A percentile compares a stretch with the other conserved stretches of the same genome.
Conservation (phyloP, 30 jellyfish, hydroid and myxozoan genomes). For the Turritopsis dohrnii region DNA sequence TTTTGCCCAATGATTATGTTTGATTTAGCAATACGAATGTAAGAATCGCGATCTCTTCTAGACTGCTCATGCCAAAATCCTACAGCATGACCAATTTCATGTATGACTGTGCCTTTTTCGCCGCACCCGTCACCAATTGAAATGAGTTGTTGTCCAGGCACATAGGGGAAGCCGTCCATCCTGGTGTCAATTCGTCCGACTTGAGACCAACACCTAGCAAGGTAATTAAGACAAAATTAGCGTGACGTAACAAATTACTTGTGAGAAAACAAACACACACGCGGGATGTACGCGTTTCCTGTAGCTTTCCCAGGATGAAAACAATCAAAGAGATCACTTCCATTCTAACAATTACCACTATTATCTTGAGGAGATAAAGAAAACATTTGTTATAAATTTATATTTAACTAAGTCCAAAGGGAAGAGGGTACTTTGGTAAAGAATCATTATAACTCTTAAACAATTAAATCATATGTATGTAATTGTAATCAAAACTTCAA, state of each 20-base stretch:
- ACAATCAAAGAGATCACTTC: neutral
- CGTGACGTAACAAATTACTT: neutral
- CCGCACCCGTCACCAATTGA: conserved; percentile 79
- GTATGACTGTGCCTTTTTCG: conserved; percentile 68
- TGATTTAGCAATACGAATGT: conserved; percentile 44
- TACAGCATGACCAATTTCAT: conserved; percentile 96
- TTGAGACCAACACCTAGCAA: conserved; percentile 76
- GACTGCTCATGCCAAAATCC: conserved; percentile 96
- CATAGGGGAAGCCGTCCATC: neutral
- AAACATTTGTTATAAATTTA: neutral
- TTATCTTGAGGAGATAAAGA: neutral
- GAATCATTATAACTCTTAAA: neutral
- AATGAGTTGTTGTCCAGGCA: conserved; percentile 65
- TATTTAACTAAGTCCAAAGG: neutral
- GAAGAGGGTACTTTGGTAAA: neutral
- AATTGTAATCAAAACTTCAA: too few relatives aligned
- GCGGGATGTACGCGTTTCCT: neutral
- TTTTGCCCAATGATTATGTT: conserved; percentile 51
- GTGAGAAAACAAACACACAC: neutral
- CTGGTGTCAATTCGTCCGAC: conserved; percentile 76
- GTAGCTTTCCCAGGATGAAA: neutral
- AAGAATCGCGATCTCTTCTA: conserved; percentile 80
- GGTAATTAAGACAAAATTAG: neutral
- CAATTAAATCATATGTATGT: neutral
- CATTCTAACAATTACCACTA: neutral